These are phyloP conservation scores for Sycon ciliatum DNA, from an alignment of 37 sponge, comb jelly and placozoan genomes.

Conservation along the genomic window DNA sequence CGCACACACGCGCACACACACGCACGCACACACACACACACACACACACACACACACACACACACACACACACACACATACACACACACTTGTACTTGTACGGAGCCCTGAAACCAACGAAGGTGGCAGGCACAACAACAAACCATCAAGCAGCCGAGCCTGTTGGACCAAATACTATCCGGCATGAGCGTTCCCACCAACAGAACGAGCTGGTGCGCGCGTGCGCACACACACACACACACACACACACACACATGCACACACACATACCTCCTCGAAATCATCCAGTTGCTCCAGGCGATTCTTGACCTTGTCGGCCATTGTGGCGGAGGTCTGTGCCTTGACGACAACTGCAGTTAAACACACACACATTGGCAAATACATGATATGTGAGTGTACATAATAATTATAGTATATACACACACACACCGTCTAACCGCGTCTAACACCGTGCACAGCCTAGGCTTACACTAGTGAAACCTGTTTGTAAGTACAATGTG, in stretches of 20 bases:
- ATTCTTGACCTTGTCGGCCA: constrained; percentile 73
- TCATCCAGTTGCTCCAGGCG: constrained; percentile 95
- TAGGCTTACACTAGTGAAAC: no score
- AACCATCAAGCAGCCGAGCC: neutral
- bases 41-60: constrained; percentile 17
- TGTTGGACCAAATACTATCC: neutral
- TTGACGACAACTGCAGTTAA: constrained; percentile 67
- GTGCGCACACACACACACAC: neutral
- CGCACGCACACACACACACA: constrained; percentile 15
- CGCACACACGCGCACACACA: constrained; percentile 9
- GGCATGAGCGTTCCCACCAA: neutral
- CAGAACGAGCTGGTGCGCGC: neutral
- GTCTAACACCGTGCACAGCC: no score
- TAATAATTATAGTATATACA: no score
- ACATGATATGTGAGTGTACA: no score
- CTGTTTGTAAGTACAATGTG: no score
- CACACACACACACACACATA: constrained; percentile 16
- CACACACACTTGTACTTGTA: neutral
- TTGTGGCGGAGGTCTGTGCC: constrained; percentile 55
- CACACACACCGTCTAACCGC: no score
- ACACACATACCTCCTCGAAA: constrained; percentile 60
- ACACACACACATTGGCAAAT: neutral
- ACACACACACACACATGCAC: neutral
- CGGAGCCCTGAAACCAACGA: neutral
- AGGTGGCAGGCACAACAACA: neutral